Evolutionary conservation across 2,797 vertebrate genomes (phyloP).

Genomic region (Sebastolobus altivelis): DNA sequence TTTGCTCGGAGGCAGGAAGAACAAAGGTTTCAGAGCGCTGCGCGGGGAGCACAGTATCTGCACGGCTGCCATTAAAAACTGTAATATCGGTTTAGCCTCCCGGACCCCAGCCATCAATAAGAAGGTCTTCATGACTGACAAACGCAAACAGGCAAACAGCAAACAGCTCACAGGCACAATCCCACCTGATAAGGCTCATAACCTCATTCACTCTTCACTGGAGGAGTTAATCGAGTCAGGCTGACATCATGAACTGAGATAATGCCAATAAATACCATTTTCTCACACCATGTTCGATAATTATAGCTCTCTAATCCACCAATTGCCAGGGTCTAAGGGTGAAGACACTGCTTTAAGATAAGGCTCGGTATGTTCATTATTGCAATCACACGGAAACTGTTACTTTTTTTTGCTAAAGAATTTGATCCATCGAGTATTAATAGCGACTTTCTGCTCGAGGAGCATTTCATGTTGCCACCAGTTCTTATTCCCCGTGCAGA

Average conservation of each 20-base stretch:
- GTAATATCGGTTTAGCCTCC: constrained; percentile 79
- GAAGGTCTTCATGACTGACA: constrained; percentile 77
- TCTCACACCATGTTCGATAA: constrained; percentile 72
- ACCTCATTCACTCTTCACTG: constrained; percentile 78
- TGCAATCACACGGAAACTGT: constrained; percentile 46
- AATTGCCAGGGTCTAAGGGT: constrained; percentile 60
- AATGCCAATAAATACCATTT: constrained; percentile 82
- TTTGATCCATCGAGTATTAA: constrained; percentile 38
- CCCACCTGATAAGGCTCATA: constrained; percentile 80
- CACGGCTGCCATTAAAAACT: constrained; percentile 77
- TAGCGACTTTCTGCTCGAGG: constrained; percentile 34
- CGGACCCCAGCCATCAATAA: constrained; percentile 74
- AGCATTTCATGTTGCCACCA: constrained; percentile 42
- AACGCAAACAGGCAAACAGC: constrained; percentile 80
- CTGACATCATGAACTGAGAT: constrained; percentile 82
- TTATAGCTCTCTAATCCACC: constrained; percentile 75
- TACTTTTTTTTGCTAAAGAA: constrained; percentile 29
- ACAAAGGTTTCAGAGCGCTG: constrained; percentile 57
- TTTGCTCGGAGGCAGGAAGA: constrained; percentile 69
- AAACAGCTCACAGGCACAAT: constrained; percentile 78
- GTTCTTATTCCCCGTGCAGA: constrained; percentile 38
- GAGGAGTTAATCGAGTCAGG: constrained; percentile 80
- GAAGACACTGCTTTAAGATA: constrained; percentile 65
- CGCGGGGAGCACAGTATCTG: constrained; percentile 65
- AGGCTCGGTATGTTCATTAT: constrained; percentile 55